Percentiles rank a stretch among this genome's conserved stretches.
Evolutionary conservation across 2,797 vertebrate genomes (phyloP).

Genomic region (Gymnodraco acuticeps): DNA sequence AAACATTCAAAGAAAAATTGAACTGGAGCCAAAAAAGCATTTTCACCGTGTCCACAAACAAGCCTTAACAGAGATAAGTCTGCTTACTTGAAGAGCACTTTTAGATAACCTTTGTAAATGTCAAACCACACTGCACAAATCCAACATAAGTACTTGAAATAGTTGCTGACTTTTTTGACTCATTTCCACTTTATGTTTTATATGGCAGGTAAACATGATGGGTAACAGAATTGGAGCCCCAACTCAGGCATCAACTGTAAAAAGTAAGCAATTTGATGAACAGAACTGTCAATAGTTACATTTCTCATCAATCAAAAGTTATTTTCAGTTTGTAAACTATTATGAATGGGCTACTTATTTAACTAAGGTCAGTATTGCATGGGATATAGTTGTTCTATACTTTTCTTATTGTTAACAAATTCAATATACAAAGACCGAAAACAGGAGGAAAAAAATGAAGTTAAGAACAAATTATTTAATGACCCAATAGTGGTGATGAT

Average conservation of each 20-base stretch:
- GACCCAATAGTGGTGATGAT: background rate
- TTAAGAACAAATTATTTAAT: background rate
- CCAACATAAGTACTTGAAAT: background rate
- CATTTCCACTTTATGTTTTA: background rate
- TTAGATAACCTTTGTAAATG: background rate
- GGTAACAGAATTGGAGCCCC: constrained; percentile 69
- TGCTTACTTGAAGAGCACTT: background rate
- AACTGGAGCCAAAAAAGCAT: constrained; percentile 76
- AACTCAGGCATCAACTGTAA: constrained; percentile 12
- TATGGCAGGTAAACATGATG: constrained; percentile 65
- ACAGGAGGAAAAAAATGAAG: background rate
- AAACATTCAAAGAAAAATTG: constrained; percentile 70
- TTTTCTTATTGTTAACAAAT: background rate
- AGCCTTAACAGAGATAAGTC: constrained; percentile 71
- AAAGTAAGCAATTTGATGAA: background rate
- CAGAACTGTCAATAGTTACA: too few relatives aligned
- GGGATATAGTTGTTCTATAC: too few relatives aligned
- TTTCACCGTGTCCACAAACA: constrained; percentile 80
- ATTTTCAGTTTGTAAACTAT: too few relatives aligned
- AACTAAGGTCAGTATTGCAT: too few relatives aligned
- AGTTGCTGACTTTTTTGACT: background rate
- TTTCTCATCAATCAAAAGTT: too few relatives aligned
- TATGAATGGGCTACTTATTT: too few relatives aligned
- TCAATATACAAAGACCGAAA: background rate
- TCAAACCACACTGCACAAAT: background rate